Conservation (phyloP, 2,888 invertebrate species). For the Hirtodrosophila confusa region DNA sequence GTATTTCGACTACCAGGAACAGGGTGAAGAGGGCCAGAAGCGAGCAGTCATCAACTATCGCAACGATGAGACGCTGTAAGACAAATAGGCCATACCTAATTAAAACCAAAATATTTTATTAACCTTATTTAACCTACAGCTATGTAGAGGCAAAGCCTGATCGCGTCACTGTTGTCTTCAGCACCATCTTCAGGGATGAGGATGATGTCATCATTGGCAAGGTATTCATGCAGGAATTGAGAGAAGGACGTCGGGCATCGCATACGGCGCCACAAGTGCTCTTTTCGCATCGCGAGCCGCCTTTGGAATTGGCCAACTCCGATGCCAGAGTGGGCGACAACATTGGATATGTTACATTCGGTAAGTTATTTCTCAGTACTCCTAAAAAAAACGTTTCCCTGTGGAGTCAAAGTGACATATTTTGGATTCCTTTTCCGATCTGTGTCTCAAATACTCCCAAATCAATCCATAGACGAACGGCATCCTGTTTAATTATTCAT, state of each 20-base stretch:
- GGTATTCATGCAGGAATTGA: conserved; percentile 99
- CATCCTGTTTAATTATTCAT: conserved; percentile 34
- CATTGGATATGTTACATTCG: conserved; percentile 99
- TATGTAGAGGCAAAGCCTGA: conserved; percentile 99
- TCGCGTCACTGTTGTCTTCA: conserved; percentile 99
- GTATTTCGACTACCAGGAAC: conserved; percentile 98
- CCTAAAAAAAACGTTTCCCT: background rate
- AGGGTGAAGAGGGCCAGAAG: conserved; percentile 94
- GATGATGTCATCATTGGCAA: conserved; percentile 99
- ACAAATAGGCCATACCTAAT: conserved; percentile 41
- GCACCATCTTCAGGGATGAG: conserved; percentile 98
- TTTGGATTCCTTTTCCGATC: conserved; percentile 4
- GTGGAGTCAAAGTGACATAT: conserved; percentile 54
- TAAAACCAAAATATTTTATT: background rate
- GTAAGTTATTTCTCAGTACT: conserved; percentile 85
- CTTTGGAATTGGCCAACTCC: conserved; percentile 96
- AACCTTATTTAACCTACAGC: conserved; percentile 85
- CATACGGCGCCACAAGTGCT: conserved; percentile 96
- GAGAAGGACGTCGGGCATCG: conserved; percentile 97
- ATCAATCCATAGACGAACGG: conserved; percentile 33
- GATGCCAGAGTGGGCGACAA: conserved; percentile 97
- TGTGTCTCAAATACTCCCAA: conserved; percentile 56
- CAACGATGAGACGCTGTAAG: conserved; percentile 99
- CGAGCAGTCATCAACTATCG: conserved; percentile 99
- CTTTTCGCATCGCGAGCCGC: conserved; percentile 98